A percentile compares a stretch with the other conserved stretches of the same genome.
Conservation (phyloP, 2,113 vertebrate genomes). For the Bufo bufo region DNA sequence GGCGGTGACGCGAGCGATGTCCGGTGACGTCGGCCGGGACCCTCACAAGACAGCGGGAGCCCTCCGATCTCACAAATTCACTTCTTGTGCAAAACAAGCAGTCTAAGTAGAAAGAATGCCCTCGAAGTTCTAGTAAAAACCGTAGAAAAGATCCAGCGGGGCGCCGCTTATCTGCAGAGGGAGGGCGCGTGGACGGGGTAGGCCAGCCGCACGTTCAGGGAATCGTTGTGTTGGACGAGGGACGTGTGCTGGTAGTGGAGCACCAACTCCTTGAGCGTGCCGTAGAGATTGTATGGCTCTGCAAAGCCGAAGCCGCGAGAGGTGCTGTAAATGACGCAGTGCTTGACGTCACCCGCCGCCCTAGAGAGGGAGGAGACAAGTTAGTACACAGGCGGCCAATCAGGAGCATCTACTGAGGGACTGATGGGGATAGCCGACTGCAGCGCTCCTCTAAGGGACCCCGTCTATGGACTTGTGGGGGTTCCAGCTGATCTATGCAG, state of each 20-base stretch:
- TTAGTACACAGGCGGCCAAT: too few relatives aligned
- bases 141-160: constrained; percentile 74
- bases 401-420: too few relatives aligned
- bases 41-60: constrained; percentile 84
- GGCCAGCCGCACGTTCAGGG: constrained; percentile 91
- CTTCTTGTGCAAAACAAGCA: constrained; percentile 99
- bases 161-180: constrained; percentile 82
- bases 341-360: constrained; percentile 91
- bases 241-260: constrained; percentile 95
- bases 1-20: neutral
- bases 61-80: constrained; percentile 88
- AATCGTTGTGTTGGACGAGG: constrained; percentile 93
- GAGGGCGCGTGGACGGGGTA: constrained; percentile 87
- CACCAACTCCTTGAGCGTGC: constrained; percentile 92
- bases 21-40: neutral
- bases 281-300: constrained; percentile 91
- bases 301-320: constrained; percentile 91
- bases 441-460: too few relatives aligned
- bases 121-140: constrained; percentile 83
- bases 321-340: constrained; percentile 96
- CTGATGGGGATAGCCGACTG: too few relatives aligned
- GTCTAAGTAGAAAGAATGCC: constrained; percentile 97
- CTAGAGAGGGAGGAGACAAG: constrained; percentile 68
- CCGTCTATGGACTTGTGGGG: too few relatives aligned
- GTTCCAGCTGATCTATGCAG: too few relatives aligned